phyloP scores from a whole-genome alignment of 2,113 vertebrate species.

The Scomber colias region DNA sequence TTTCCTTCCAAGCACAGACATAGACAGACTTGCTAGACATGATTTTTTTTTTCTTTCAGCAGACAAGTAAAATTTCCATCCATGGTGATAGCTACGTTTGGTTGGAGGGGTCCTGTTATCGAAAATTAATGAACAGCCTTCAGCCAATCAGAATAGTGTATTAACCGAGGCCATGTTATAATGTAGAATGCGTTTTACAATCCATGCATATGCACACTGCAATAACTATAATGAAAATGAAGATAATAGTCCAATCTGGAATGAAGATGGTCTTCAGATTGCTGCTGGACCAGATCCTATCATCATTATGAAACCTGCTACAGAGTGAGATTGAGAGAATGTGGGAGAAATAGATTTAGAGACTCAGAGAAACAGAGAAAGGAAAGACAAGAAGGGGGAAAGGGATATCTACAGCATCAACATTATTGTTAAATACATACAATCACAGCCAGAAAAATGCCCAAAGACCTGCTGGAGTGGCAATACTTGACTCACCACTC shows the following conservation, averaged over 20 bases:
- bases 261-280: constrained; percentile 69
- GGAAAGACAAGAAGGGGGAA: constrained; percentile 42
- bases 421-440: constrained; percentile 82
- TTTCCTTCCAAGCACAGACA: constrained; percentile 20
- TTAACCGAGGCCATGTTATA: constrained; percentile 50
- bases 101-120: constrained; percentile 41
- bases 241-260: constrained; percentile 67
- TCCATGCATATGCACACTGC: constrained; percentile 66
- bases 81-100: constrained; percentile 29
- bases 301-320: constrained; percentile 71
- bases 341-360: constrained; percentile 38
- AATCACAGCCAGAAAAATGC: constrained; percentile 79
- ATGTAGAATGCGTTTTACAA: constrained; percentile 64
- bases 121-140: constrained; percentile 51
- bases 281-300: constrained; percentile 67
- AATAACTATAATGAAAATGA: constrained; percentile 77
- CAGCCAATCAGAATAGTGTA: constrained; percentile 38
- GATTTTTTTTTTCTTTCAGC: constrained; percentile 4
- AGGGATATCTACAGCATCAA: constrained; percentile 53
- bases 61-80: constrained; percentile 34
- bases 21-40: constrained; percentile 19
- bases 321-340: constrained; percentile 35
- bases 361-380: constrained; percentile 31
- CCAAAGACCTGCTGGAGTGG: constrained; percentile 78
- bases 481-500: constrained; percentile 83